Conservation (phyloP, 2,797 vertebrate species). For the Knipowitschia caucasica region DNA sequence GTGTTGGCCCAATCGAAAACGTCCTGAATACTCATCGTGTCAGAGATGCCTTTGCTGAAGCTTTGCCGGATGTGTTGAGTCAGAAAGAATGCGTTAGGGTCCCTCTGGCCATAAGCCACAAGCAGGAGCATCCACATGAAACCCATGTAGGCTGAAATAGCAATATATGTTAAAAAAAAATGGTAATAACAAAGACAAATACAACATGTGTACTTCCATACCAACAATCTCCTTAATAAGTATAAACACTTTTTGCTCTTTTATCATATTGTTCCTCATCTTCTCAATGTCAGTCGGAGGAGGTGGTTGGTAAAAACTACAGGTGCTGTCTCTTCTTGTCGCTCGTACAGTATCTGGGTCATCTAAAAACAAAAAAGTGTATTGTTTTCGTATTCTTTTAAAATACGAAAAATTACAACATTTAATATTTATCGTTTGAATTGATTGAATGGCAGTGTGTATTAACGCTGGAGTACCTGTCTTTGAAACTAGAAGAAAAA, state of each 20-base stretch:
- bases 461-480: too few species aligned
- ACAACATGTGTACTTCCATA: too few species aligned
- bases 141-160: slow-evolving; percentile 85
- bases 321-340: slow-evolving; percentile 81
- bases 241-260: slow-evolving; percentile 89
- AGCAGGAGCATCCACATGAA: slow-evolving; percentile 95
- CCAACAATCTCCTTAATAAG: slow-evolving; percentile 89
- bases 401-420: neutral
- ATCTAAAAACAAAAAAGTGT: slow-evolving; percentile 55
- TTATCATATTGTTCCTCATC: slow-evolving; percentile 83
- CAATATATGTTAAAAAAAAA: too few species aligned
- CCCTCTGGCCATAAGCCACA: slow-evolving; percentile 91
- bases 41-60: slow-evolving; percentile 80
- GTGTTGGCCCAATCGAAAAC: slow-evolving; percentile 89
- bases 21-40: slow-evolving; percentile 79
- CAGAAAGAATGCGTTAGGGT: slow-evolving; percentile 88
- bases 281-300: slow-evolving; percentile 81
- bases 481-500: too few species aligned
- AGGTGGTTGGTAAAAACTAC: slow-evolving; percentile 85
- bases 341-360: slow-evolving; percentile 68
- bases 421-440: too few species aligned
- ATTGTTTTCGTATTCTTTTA: neutral
- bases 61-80: slow-evolving; percentile 87
- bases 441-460: neutral
- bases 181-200: too few species aligned